A percentile compares a stretch with the other conserved stretches of the same genome.
Evolutionary conservation across 2,797 vertebrate genomes (phyloP).

Genomic region (Dallia pectoralis): DNA sequence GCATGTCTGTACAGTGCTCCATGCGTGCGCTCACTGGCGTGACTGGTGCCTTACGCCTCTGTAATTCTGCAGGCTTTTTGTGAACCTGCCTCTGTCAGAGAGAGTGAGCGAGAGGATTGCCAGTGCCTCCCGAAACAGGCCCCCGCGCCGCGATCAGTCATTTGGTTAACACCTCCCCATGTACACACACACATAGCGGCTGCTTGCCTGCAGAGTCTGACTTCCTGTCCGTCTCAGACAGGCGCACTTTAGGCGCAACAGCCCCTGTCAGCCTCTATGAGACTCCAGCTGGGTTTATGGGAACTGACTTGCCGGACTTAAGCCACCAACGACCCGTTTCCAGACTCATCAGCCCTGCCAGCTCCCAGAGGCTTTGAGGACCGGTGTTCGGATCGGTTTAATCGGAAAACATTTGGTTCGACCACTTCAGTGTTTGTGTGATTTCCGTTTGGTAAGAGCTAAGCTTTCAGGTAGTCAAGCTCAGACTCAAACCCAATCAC

Average conservation of each 20-base stretch:
- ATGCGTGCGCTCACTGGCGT: neutral
- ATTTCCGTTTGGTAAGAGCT: neutral
- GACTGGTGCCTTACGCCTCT: neutral
- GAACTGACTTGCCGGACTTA: conserved; percentile 19
- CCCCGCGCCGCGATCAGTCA: too few species aligned
- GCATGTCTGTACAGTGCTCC: neutral
- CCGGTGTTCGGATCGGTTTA: too few species aligned
- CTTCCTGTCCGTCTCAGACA: conserved; percentile 28
- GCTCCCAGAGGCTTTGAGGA: neutral
- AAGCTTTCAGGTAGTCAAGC: conserved; percentile 29
- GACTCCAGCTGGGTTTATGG: conserved; percentile 3
- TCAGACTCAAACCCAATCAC: conserved; percentile 45
- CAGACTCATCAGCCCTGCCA: neutral
- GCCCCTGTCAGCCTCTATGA: conserved; percentile 13
- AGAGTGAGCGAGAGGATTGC: conserved; percentile 21
- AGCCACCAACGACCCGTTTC: neutral
- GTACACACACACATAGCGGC: conserved; percentile 32
- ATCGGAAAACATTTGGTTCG: conserved; percentile 36
- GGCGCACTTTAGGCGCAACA: conserved; percentile 1
- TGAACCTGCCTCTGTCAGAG: too few species aligned
- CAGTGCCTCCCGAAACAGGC: neutral
- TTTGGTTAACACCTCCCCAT: too few species aligned
- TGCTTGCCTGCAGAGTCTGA: conserved; percentile 32
- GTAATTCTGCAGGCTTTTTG: conserved; percentile 6
- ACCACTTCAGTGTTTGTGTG: conserved; percentile 11